Evolutionary conservation across 2,888 invertebrate species (phyloP).

Genomic region (Stenodema calcarata): DNA sequence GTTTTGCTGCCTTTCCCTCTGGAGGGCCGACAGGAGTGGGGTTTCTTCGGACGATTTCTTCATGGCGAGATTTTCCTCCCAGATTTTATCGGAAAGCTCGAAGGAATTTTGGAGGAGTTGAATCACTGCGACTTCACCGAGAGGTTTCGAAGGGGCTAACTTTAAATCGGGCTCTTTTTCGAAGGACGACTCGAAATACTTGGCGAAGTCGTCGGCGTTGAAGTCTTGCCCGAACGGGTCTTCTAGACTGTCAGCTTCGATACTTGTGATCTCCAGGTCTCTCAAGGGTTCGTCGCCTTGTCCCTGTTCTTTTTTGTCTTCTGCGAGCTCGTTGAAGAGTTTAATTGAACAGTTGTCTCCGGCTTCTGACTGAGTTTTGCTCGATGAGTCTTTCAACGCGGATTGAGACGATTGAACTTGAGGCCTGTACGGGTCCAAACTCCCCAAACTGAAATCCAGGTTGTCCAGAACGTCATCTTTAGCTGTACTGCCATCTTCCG

Average conservation of each 20-base stretch:
- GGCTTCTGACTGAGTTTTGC: background rate
- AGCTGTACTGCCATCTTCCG: background rate
- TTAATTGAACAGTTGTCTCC: background rate
- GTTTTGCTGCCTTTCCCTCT: constrained; percentile 43
- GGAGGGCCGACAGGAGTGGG: constrained; percentile 33
- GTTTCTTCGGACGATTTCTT: constrained; percentile 33
- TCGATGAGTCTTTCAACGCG: background rate
- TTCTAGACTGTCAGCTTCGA: constrained; percentile 37
- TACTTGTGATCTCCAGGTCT: constrained; percentile 5
- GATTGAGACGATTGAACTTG: background rate
- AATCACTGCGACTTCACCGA: background rate
- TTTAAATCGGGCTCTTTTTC: background rate
- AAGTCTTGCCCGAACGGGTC: constrained; percentile 9
- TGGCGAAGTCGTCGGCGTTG: constrained; percentile 1
- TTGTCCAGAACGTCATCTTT: constrained; percentile 18
- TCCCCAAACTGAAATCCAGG: constrained; percentile 28
- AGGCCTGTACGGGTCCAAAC: background rate
- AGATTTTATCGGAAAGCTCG: constrained; percentile 28
- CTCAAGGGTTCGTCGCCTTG: constrained; percentile 24
- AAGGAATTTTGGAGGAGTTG: constrained; percentile 36
- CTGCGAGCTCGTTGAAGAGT: background rate
- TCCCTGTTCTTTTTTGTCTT: constrained; percentile 28
- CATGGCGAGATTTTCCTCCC: constrained; percentile 36
- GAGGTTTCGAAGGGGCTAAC: background rate
- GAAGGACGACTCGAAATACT: background rate